phyloP scores from a whole-genome alignment of 2,888 invertebrate genomes.

The Drosophila barbarae region DNA sequence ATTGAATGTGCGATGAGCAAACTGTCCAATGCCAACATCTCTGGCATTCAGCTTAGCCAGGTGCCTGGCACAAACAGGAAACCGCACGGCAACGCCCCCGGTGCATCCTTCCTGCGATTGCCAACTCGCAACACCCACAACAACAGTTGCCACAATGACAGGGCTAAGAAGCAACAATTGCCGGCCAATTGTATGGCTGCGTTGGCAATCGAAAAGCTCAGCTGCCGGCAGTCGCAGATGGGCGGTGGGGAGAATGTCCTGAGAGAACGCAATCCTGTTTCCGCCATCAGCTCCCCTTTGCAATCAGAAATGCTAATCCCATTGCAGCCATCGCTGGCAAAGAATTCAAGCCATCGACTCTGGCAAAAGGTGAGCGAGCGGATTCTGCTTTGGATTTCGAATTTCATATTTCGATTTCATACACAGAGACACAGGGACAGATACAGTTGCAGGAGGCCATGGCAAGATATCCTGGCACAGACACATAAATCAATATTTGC shows the following conservation, averaged over 20 bases:
- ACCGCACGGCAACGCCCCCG: slow-evolving; percentile 47
- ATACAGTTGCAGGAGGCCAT: background rate
- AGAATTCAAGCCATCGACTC: slow-evolving; percentile 49
- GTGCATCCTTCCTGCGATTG: slow-evolving; percentile 51
- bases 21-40: slow-evolving; percentile 33
- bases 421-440: background rate
- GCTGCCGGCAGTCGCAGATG: background rate
- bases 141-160: slow-evolving; percentile 29
- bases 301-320: slow-evolving; percentile 62
- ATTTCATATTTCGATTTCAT: slow-evolving; percentile 36
- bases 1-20: slow-evolving; percentile 13
- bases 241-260: slow-evolving; percentile 9
- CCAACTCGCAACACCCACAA: slow-evolving; percentile 37
- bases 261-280: slow-evolving; percentile 45
- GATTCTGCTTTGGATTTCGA: slow-evolving; percentile 44
- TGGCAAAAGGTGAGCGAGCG: slow-evolving; percentile 56
- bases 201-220: slow-evolving; percentile 12
- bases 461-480: slow-evolving; percentile 2
- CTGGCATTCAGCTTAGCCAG: slow-evolving; percentile 37
- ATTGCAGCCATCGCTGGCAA: slow-evolving; percentile 21
- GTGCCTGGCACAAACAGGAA: slow-evolving; percentile 48
- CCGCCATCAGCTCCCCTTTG: slow-evolving; percentile 34
- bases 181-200: slow-evolving; percentile 55
- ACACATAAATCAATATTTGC: slow-evolving; percentile 65
- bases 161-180: slow-evolving; percentile 49